Evolutionary conservation across 1,140 invertebrate species (phyloP).

Genomic region (Amphibalanus amphitrite): DNA sequence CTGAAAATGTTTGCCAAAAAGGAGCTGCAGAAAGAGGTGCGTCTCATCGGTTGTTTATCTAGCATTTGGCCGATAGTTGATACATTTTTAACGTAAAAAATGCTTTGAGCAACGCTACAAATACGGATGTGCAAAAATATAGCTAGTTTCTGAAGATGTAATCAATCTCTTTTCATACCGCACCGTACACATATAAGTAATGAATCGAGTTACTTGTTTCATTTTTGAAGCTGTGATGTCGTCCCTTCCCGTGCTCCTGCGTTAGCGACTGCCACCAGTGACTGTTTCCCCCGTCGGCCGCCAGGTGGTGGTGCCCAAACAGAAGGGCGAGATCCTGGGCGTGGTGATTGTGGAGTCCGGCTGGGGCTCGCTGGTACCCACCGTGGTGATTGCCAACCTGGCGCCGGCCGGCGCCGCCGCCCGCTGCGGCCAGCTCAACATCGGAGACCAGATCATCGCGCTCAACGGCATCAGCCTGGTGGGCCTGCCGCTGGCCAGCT

Average conservation of each 20-base stretch:
- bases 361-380: constrained; percentile 99
- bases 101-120: too few species aligned
- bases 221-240: too few species aligned
- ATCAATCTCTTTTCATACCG: too few species aligned
- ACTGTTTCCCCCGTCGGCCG: constrained; percentile 9
- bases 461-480: constrained; percentile 97
- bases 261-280: too few species aligned
- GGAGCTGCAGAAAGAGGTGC: constrained; percentile 94
- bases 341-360: constrained; percentile 98
- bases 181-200: too few species aligned
- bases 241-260: too few species aligned
- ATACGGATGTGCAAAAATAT: too few species aligned
- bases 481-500: constrained; percentile 88
- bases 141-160: too few species aligned
- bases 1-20: constrained; percentile 99
- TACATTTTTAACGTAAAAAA: too few species aligned
- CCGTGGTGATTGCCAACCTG: constrained; percentile 95
- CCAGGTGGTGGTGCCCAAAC: constrained; percentile 91
- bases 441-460: constrained; percentile 98
- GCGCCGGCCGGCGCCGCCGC: constrained; percentile 91
- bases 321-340: constrained; percentile 92
- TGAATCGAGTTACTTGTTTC: too few species aligned
- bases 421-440: constrained; percentile 91
- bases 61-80: too few species aligned
- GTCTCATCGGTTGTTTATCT: too few species aligned